Evolutionary conservation across 1,140 invertebrate genomes (phyloP), one percentile per base, ranked within the genome.

Genomic region (Trachelipus rathkii): DNA sequence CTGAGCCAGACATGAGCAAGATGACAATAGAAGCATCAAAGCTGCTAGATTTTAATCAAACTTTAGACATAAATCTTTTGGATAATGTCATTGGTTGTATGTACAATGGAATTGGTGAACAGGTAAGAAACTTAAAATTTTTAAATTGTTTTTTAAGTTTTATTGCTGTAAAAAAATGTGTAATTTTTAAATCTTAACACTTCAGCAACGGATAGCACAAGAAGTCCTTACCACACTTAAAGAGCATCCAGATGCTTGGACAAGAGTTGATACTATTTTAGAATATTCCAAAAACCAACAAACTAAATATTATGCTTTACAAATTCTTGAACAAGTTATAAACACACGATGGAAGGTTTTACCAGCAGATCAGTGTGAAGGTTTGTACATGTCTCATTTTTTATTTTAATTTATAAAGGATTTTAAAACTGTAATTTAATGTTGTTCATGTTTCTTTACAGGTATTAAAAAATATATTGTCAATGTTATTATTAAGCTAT

Each of bases 221-320:
- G 94, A 97, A 85, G 92, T 98, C 77, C 86, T 99, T 80, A 98
- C 96, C 76, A 92, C 92, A 77, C 87, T 99, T 43, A 98, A 98
- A 86, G 96, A 99, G 87, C 96, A 99, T 88, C 96, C 96, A 46
- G 95, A 99, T 89, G 95, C 97, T 33, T 99, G 97, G 97, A 99
- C 96, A 70, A 87, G 96, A 81, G 98, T 99, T 75, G 97, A 99
- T 87, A 96, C 96, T 71, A 99, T 99, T 85, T 87, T 99, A 83
- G 97, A 99, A 87, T 99, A 91, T 88, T 91, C 90, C 13, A 88
- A 84, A 84, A 97, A 98, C 85, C 95, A 98, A 87, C 94, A 99
- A 89, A 99, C 97, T 72, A 99, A 99, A 88, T 99, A 98, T 87
- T 99, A 97, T 89, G 98, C 97, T 24, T 88, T 99, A 82, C 98